A percentile compares a stretch with the other conserved stretches of the same genome.
These are phyloP conservation scores for Drosophila atripex DNA, from an alignment of 2,888 invertebrate species.

Conservation along the genomic window DNA sequence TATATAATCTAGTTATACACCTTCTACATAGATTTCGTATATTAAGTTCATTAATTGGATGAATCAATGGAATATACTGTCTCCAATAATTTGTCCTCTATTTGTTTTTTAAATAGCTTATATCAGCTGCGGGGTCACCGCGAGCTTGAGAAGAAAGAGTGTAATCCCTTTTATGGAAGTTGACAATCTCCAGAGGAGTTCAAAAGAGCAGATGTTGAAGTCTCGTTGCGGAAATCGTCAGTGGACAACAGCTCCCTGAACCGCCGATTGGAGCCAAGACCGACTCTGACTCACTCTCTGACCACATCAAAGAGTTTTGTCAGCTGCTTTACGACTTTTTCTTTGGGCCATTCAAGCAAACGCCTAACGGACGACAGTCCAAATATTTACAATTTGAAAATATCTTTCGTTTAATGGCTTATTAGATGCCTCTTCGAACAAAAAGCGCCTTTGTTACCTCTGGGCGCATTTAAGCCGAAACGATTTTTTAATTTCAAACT, in stretches of 20 bases:
- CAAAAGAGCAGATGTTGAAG: too few relatives aligned
- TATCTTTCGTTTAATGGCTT: slow-evolving; percentile 65
- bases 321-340: slow-evolving; percentile 61
- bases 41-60: slow-evolving; percentile 77
- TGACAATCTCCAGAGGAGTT: too few relatives aligned
- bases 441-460: slow-evolving; percentile 65
- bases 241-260: not conserved
- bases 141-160: too few relatives aligned
- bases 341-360: slow-evolving; percentile 31
- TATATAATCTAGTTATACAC: slow-evolving; percentile 22
- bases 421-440: slow-evolving; percentile 69
- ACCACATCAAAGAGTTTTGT: slow-evolving; percentile 62
- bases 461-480: slow-evolving; percentile 45
- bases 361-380: slow-evolving; percentile 38
- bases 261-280: slow-evolving; percentile 3
- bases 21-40: not conserved
- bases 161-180: too few relatives aligned
- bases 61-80: slow-evolving; percentile 72
- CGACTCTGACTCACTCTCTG: slow-evolving; percentile 36
- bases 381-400: slow-evolving; percentile 65
- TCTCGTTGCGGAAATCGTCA: not conserved
- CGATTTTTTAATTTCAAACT: slow-evolving; percentile 63
- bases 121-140: too few relatives aligned
- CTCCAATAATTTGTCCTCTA: not conserved
- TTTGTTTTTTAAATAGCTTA: not conserved